A percentile compares a stretch with the other conserved stretches of the same genome.
These are phyloP conservation scores for Hippocampus abdominalis DNA, from an alignment of 2,113 vertebrate species.

Conservation along the genomic window DNA sequence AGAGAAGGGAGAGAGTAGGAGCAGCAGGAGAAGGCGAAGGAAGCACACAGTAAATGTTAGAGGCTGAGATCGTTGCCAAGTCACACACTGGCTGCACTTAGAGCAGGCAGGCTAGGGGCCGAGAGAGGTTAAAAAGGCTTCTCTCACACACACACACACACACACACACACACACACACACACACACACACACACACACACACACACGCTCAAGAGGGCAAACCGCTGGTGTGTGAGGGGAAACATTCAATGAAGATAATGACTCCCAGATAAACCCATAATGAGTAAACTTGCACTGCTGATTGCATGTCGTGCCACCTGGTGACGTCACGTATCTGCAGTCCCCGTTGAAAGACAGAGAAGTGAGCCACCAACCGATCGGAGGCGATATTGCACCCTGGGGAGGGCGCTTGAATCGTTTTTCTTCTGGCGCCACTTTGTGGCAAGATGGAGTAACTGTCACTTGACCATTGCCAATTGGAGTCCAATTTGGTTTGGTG, in stretches of 20 bases:
- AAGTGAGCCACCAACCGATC: constrained; percentile 41
- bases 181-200: constrained; percentile 18
- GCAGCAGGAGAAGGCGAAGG: constrained; percentile 26
- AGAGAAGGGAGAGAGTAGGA: constrained; percentile 25
- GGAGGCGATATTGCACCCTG: constrained; percentile 1
- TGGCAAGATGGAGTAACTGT: constrained; percentile 35
- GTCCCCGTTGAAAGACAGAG: constrained; percentile 15
- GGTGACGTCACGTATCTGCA: constrained; percentile 39
- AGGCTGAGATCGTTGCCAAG: constrained; percentile 48
- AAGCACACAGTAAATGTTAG: constrained; percentile 54
- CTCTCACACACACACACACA: constrained; percentile 19
- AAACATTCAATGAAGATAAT: constrained; percentile 46
- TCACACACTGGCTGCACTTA: constrained; percentile 64
- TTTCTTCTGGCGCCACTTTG: constrained; percentile 68
- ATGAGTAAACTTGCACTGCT: constrained; percentile 13
- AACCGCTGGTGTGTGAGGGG: constrained; percentile 20
- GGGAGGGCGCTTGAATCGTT: constrained; percentile 30
- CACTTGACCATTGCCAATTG: not conserved
- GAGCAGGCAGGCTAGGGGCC: constrained; percentile 43
- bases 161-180: constrained; percentile 33
- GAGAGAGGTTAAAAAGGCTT: constrained; percentile 51
- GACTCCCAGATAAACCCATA: not conserved
- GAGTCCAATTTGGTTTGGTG: too few species aligned
- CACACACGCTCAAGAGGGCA: constrained; percentile 23
- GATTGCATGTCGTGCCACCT: constrained; percentile 8